A percentile compares a stretch with the other conserved stretches of the same genome.
phyloP scores from a whole-genome alignment of 1,140 invertebrate genomes.

The Polypedilum pembai region DNA sequence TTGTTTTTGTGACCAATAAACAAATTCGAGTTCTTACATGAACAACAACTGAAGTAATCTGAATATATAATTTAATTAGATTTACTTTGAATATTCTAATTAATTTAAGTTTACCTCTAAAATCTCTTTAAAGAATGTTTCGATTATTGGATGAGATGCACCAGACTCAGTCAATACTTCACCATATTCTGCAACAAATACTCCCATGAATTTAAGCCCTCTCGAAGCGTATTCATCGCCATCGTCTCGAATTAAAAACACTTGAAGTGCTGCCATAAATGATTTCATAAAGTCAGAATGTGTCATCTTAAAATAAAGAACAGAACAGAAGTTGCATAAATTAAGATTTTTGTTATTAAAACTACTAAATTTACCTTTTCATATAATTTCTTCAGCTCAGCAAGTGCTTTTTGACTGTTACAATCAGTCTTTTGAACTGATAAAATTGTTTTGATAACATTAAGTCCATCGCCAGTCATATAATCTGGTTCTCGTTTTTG shows the following conservation, averaged over 20 bases:
- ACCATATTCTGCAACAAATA: not conserved
- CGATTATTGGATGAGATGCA: not conserved
- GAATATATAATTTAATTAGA: too few relatives aligned
- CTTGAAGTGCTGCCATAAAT: not conserved
- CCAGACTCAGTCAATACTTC: not conserved
- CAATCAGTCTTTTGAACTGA: constrained; percentile 10
- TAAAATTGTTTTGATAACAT: not conserved
- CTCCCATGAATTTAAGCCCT: not conserved
- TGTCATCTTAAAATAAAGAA: not conserved
- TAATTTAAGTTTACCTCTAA: not conserved
- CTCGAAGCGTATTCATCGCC: not conserved
- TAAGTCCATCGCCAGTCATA: not conserved
- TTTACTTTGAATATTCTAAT: not conserved
- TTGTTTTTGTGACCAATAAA: not conserved
- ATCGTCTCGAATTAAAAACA: not conserved
- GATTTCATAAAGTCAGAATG: not conserved
- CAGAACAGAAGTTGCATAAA: too few relatives aligned
- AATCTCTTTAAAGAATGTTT: not conserved
- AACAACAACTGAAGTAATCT: not conserved
- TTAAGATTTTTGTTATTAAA: too few relatives aligned
- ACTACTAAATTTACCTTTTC: not conserved
- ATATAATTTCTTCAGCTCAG: not conserved
- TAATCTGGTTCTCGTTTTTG: not conserved
- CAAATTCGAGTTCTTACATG: not conserved
- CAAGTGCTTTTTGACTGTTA: not conserved